Evolutionary conservation across 1,140 invertebrate species (phyloP).

Genomic region (Aphis craccivora): DNA sequence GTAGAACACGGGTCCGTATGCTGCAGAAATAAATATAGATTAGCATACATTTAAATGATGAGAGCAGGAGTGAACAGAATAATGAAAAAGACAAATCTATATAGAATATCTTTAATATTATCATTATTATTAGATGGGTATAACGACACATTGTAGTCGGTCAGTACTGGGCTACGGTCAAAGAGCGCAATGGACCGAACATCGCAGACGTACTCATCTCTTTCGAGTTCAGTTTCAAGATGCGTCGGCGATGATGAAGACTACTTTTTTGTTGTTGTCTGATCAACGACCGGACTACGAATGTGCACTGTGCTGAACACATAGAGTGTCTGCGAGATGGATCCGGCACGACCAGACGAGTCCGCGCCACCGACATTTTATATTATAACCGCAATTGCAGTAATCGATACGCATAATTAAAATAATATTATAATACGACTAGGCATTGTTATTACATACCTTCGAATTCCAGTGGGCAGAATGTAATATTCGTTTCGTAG

Average conservation of each 20-base stretch:
- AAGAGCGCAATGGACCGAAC: neutral
- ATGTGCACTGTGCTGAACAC: neutral
- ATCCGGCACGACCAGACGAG: neutral
- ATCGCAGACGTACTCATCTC: slow-evolving; percentile 10
- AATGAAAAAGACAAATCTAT: neutral
- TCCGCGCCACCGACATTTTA: neutral
- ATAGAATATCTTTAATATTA: neutral
- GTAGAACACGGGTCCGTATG: slow-evolving; percentile 44
- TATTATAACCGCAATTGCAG: neutral
- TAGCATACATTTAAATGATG: neutral
- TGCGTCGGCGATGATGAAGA: no score
- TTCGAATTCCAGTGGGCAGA: slow-evolving; percentile 40
- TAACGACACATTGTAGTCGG: neutral
- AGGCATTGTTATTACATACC: slow-evolving; percentile 10
- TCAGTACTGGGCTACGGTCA: neutral
- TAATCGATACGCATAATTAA: slow-evolving; percentile 7
- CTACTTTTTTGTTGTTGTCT: neutral
- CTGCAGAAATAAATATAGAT: slow-evolving; percentile 5
- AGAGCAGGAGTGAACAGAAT: neutral
- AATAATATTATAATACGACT: neutral
- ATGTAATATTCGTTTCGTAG: neutral
- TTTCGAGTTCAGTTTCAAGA: neutral
- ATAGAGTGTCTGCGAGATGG: neutral
- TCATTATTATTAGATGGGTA: neutral
- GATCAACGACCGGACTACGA: neutral